These are phyloP conservation scores for Onychostruthus taczanowskii DNA, from an alignment of 2,113 vertebrate genomes.

Conservation along the genomic window DNA sequence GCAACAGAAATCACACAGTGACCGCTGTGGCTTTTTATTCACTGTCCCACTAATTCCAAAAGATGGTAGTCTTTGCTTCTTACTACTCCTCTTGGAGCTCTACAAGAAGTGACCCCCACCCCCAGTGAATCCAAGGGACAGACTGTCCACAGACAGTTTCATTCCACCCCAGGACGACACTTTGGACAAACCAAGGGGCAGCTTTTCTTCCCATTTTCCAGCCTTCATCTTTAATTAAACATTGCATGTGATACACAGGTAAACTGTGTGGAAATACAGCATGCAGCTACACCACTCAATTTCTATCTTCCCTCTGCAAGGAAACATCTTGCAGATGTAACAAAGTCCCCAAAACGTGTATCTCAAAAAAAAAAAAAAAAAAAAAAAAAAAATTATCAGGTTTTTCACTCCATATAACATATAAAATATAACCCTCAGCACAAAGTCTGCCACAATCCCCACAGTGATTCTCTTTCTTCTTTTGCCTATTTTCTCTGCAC, in stretches of 20 bases:
- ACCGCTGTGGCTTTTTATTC: neutral
- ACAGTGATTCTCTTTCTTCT: neutral
- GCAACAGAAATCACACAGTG: neutral
- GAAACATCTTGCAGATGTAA: neutral
- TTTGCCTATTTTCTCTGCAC: neutral
- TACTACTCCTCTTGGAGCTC: neutral
- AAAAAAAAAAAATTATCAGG: neutral
- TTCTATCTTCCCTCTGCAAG: neutral
- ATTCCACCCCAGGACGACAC: rapidly evolving
- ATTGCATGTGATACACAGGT: neutral
- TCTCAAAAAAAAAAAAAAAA: neutral
- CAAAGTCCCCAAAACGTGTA: rapidly evolving
- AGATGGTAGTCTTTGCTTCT: neutral
- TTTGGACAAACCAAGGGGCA: rapidly evolving
- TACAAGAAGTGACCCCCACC: neutral
- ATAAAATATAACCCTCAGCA: neutral
- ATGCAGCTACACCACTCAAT: neutral
- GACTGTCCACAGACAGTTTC: neutral
- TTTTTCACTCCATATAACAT: neutral
- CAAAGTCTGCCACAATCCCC: neutral
- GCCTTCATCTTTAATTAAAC: neutral
- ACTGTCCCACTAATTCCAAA: neutral
- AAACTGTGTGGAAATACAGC: neutral
- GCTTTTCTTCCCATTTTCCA: neutral
- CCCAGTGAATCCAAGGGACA: neutral